These are phyloP conservation scores for Eira barbara DNA, from an alignment of 2,113 vertebrate species.

Conservation along the genomic window DNA sequence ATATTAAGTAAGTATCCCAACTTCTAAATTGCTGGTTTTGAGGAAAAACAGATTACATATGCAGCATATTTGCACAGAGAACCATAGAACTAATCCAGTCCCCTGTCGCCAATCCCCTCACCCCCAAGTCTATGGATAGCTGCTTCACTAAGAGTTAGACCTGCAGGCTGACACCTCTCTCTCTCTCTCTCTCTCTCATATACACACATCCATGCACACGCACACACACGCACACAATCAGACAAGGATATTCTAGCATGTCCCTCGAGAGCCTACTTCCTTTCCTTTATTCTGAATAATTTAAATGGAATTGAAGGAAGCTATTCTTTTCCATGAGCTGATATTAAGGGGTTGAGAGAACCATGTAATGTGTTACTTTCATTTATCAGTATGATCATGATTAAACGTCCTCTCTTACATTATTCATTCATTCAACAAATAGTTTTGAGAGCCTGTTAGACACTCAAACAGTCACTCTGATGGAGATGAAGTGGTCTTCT, in stretches of 20 bases:
- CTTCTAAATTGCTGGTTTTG: background rate
- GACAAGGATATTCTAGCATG: background rate
- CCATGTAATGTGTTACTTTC: conserved; percentile 5
- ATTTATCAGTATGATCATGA: conserved; percentile 58
- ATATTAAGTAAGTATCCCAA: background rate
- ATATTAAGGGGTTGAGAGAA: background rate
- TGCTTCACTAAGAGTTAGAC: background rate
- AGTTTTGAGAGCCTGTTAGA: background rate
- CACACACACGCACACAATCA: background rate
- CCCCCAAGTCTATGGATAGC: background rate
- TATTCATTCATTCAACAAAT: conserved; percentile 60
- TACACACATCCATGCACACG: background rate
- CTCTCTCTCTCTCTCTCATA: background rate
- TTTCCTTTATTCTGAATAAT: conserved; percentile 69
- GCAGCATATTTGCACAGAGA: background rate
- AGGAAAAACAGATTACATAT: background rate
- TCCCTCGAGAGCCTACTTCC: conserved; percentile 36
- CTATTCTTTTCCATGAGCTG: conserved; percentile 50
- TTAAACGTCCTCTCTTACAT: conserved; percentile 57
- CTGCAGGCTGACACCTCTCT: background rate
- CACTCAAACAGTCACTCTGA: background rate
- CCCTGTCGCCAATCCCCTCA: background rate
- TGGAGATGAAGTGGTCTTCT: background rate
- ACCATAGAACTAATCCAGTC: background rate
- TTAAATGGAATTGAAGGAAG: conserved; percentile 48